phyloP scores from a whole-genome alignment of 2,113 vertebrate species.

The pig (Sus scrofa) region T2T-Sscrofa CM000817.6:79872001-79872500 shows the following conservation, averaged over 20 bases:
- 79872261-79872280: background rate
- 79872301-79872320: background rate
- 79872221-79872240: background rate
- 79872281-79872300: background rate
- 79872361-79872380: background rate
- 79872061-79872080: background rate
- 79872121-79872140: background rate
- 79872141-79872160: background rate
- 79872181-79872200: background rate
- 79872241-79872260: background rate
- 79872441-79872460: background rate
- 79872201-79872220: rapidly evolving
- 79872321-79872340: background rate
- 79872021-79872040: background rate
- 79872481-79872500: background rate
- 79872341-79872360: background rate
- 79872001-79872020: background rate
- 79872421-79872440: background rate
- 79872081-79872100: background rate
- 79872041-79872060: too few relatives aligned
- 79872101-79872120: background rate
- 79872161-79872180: too few relatives aligned
- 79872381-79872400: background rate
- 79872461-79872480: rapidly evolving
- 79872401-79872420: background rate